Evolutionary conservation across 2,888 invertebrate species (phyloP).

Genomic region (Cephalotes varians): DNA sequence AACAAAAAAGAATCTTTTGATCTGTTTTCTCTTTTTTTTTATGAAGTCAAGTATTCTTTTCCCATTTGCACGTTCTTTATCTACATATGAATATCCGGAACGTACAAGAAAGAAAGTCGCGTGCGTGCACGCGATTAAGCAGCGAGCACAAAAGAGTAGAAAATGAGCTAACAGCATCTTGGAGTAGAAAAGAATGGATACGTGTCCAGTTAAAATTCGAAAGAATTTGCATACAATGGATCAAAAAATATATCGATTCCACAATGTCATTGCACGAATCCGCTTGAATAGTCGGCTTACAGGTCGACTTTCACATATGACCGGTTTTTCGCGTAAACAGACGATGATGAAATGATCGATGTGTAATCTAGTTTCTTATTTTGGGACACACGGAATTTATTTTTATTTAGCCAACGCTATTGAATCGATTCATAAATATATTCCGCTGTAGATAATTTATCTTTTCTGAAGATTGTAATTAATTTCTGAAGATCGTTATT

Average conservation of each 20-base stretch:
- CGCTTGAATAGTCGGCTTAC: neutral
- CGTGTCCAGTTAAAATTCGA: neutral
- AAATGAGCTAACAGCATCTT: neutral
- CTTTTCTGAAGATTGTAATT: neutral
- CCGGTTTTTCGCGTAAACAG: constrained; percentile 44
- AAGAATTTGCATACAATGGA: constrained; percentile 64
- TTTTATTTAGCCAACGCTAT: neutral
- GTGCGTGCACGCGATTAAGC: neutral
- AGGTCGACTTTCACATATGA: constrained; percentile 33
- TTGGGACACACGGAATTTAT: neutral
- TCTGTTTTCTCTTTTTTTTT: neutral
- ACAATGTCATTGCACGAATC: neutral
- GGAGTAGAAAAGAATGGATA: neutral
- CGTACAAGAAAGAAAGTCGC: neutral
- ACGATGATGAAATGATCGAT: constrained; percentile 32
- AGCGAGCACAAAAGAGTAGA: constrained; percentile 21
- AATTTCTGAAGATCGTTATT: neutral
- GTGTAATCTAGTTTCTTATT: constrained; percentile 33
- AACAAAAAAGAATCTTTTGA: neutral
- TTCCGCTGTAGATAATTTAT: neutral
- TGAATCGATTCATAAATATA: neutral
- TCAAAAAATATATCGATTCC: constrained; percentile 25
- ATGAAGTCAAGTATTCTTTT: neutral
- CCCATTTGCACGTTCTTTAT: neutral
- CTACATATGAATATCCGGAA: neutral